These are phyloP conservation scores for Balanococcus diminutus DNA, from an alignment of 2,888 invertebrate genomes.

Conservation along the genomic window DNA sequence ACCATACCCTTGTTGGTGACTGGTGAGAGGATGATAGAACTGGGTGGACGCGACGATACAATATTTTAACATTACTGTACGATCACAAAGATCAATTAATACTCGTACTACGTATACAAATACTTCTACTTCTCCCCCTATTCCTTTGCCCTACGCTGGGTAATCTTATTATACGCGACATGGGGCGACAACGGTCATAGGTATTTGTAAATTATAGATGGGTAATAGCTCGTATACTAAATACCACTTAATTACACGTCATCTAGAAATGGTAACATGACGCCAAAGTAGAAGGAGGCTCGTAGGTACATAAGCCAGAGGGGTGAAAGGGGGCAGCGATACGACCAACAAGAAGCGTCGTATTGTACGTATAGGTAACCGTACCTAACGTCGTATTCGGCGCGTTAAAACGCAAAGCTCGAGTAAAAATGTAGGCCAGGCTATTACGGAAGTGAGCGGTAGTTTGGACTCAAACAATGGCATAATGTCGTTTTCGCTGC, in stretches of 20 bases:
- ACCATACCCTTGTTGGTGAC: too few species aligned
- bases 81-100: not conserved
- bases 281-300: not conserved
- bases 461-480: conserved; percentile 3
- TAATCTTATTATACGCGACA: not conserved
- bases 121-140: not conserved
- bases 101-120: too few species aligned
- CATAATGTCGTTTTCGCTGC: conserved; percentile 24
- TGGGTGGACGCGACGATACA: not conserved
- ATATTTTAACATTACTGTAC: not conserved
- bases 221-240: conserved; percentile 25
- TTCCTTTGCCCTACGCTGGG: not conserved
- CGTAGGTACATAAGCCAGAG: not conserved
- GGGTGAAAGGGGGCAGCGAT: not conserved
- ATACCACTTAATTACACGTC: not conserved
- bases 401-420: conserved; percentile 5
- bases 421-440: conserved; percentile 33
- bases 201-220: not conserved
- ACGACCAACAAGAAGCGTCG: not conserved
- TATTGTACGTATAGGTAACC: not conserved
- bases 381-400: not conserved
- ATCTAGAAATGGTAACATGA: not conserved
- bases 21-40: not conserved
- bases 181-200: not conserved
- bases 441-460: conserved; percentile 37